phyloP scores from a whole-genome alignment of 2,888 invertebrate species.

The Athalia cordata region DNA sequence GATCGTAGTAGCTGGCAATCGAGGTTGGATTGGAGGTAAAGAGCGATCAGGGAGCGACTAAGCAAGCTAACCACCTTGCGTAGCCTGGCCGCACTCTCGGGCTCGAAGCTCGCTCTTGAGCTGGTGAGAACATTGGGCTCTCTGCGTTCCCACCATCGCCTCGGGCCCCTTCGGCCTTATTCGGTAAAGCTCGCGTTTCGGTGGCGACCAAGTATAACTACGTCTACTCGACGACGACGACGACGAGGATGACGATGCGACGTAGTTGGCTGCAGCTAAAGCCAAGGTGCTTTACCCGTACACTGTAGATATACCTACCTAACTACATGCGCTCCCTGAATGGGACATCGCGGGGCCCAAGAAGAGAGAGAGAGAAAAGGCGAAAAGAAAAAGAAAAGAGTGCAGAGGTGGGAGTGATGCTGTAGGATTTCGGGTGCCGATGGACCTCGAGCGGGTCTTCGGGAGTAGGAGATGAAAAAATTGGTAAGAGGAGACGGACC shows the following conservation, averaged over 20 bases:
- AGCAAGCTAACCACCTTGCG: conserved; percentile 56
- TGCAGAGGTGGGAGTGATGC: conserved; percentile 13
- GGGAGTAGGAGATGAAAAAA: conserved; percentile 22
- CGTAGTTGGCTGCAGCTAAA: conserved; percentile 7
- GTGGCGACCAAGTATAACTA: conserved; percentile 54
- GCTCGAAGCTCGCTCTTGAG: conserved; percentile 54
- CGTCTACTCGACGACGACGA: background rate
- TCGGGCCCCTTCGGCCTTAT: conserved; percentile 68
- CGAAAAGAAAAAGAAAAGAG: background rate
- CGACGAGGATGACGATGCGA: conserved; percentile 27
- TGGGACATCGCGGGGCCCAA: conserved; percentile 12
- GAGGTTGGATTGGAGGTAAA: conserved; percentile 49
- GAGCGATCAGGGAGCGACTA: conserved; percentile 6
- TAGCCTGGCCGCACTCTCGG: conserved; percentile 59
- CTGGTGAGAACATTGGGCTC: conserved; percentile 72
- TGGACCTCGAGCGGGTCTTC: conserved; percentile 17
- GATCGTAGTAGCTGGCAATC: conserved; percentile 55
- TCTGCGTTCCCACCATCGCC: conserved; percentile 72
- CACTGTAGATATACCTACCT: conserved; percentile 4
- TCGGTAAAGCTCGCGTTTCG: conserved; percentile 63
- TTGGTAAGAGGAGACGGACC: conserved; percentile 2
- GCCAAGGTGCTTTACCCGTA: background rate
- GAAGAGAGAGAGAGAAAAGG: background rate
- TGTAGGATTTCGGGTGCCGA: conserved; percentile 27
- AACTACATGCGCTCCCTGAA: background rate